Evolutionary conservation across 2,888 invertebrate genomes (phyloP).

Genomic region (Lithophane semibrunnea): DNA sequence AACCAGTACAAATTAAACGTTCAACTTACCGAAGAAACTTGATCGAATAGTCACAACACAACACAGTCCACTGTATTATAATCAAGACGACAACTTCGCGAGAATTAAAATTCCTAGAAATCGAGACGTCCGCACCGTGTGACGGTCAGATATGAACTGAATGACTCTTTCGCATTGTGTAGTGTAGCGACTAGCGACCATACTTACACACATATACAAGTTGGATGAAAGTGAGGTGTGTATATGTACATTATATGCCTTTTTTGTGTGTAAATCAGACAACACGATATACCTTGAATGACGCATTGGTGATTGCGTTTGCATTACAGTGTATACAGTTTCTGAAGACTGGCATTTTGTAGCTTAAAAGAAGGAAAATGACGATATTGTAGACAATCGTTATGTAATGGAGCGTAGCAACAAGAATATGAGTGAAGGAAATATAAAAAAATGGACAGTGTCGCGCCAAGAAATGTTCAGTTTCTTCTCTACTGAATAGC

Average conservation of each 20-base stretch:
- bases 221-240: constrained; percentile 79
- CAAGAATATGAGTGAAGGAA: constrained; percentile 13
- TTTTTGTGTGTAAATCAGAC: constrained; percentile 68
- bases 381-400: neutral
- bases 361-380: neutral
- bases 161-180: constrained; percentile 75
- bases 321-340: constrained; percentile 23
- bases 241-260: constrained; percentile 40
- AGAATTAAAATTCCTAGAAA: constrained; percentile 41
- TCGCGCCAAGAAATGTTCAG: constrained; percentile 23
- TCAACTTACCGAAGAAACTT: constrained; percentile 80
- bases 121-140: constrained; percentile 71
- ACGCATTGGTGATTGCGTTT: constrained; percentile 72
- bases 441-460: constrained; percentile 8
- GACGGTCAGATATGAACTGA: constrained; percentile 81
- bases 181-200: constrained; percentile 50
- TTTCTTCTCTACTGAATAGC: neutral
- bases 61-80: constrained; percentile 73
- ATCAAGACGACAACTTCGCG: constrained; percentile 68
- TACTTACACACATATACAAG: constrained; percentile 67
- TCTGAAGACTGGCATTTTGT: constrained; percentile 13
- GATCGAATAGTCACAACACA: constrained; percentile 80
- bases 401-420: constrained; percentile 32
- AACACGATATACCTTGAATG: constrained; percentile 70
- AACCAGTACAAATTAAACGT: constrained; percentile 41